phyloP scores from a whole-genome alignment of 1,140 invertebrate genomes.

The Mercenaria mercenaria region DNA sequence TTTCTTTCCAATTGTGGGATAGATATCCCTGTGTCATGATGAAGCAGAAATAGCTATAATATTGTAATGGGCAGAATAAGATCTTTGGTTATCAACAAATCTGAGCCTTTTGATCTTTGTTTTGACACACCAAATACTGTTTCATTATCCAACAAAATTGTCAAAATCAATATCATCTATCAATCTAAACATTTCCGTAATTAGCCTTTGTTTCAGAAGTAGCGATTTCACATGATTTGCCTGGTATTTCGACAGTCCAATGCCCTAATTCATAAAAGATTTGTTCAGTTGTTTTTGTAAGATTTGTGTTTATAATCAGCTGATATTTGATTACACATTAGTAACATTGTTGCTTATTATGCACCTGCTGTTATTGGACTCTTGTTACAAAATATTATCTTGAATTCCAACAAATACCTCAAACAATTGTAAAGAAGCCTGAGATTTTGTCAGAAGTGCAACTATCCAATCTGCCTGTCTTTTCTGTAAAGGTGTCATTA shows the following conservation, averaged over 20 bases:
- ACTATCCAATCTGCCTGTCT: too few species aligned
- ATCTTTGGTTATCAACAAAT: background rate
- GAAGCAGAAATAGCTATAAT: background rate
- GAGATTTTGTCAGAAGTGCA: background rate
- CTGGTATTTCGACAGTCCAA: background rate
- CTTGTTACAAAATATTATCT: background rate
- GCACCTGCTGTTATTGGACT: conserved; percentile 1
- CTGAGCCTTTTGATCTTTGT: background rate
- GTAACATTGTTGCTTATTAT: background rate
- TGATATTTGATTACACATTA: conserved; percentile 16
- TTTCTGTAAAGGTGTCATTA: too few species aligned
- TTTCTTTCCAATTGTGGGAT: background rate
- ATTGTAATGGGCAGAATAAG: background rate
- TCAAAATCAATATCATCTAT: conserved; percentile 35
- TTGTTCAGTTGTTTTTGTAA: background rate
- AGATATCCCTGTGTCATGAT: conserved; percentile 14
- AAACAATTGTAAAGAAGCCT: background rate
- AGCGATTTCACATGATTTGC: background rate
- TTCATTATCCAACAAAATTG: background rate
- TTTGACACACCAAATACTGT: conserved; percentile 18
- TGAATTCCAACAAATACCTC: background rate
- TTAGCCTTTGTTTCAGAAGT: conserved; percentile 20
- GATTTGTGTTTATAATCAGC: background rate
- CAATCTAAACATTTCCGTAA: background rate
- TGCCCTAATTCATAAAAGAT: background rate